These are phyloP conservation scores for Suillia variegata DNA, from an alignment of 2,888 invertebrate species.

Conservation along the genomic window DNA sequence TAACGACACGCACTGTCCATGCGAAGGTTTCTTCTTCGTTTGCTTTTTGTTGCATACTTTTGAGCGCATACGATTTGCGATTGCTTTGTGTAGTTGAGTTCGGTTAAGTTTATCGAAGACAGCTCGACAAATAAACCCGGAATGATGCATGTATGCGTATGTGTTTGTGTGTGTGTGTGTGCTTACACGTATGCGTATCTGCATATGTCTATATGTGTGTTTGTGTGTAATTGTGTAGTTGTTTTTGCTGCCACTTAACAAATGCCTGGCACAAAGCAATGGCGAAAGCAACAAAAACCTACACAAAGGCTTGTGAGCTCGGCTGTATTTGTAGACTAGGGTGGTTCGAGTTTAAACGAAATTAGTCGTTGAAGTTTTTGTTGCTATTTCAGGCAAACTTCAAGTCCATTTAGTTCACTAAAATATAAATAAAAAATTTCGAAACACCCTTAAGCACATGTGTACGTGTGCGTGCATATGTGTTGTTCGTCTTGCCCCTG, in stretches of 20 bases:
- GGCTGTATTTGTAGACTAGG: no score
- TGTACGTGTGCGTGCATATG: constrained; percentile 2
- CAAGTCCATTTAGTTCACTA: no score
- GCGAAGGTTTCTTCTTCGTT: no score
- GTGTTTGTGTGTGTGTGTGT: no score
- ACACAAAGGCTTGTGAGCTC: not conserved
- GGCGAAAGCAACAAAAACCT: not conserved
- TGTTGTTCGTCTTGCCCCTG: not conserved
- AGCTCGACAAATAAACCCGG: constrained; percentile 1
- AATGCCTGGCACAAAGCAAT: not conserved
- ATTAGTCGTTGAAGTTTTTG: no score
- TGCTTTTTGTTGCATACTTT: not conserved
- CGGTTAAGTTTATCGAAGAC: constrained; percentile 4
- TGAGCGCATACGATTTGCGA: not conserved
- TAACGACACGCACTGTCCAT: no score
- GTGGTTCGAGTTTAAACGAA: no score
- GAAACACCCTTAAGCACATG: not conserved
- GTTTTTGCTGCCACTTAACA: not conserved
- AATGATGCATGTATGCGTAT: not conserved
- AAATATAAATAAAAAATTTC: no score
- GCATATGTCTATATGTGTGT: not conserved
- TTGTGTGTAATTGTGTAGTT: not conserved
- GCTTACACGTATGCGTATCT: not conserved
- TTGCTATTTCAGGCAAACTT: no score
- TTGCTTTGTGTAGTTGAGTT: not conserved